Evolutionary conservation across 2,113 vertebrate genomes (phyloP), one percentile per base, ranked within the genome.

Genomic region (Marmota flaviventris): DNA sequence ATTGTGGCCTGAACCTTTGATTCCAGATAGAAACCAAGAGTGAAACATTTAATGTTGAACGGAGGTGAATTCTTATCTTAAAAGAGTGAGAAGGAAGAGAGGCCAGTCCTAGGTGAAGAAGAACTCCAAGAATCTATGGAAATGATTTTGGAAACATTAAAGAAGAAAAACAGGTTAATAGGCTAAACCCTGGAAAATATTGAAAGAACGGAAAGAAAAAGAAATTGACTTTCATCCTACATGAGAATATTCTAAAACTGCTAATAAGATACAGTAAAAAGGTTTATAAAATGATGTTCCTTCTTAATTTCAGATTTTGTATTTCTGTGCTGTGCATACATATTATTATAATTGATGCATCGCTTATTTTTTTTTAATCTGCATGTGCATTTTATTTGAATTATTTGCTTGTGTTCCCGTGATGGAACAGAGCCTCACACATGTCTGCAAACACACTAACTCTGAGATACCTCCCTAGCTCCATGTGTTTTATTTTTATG

Each of bases 111-210:
- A 70, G 25, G 37, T 69, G 45, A 70, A 53, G 51, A 53, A 53
- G 51, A 53, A 53, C 51, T 17, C 51, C 51, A 53, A 53, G 51
- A 53, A 86, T 69, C 20, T 76, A 32, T 69, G 73, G 87, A 67
- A 70, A 76, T 34, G 51, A 53, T 53, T 91, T 88, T 51, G 51
- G 61, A 84, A 91, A 78, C 29, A n/a, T 93, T n/a, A 63, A 77
- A 77, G 42, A 39, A 72, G 56, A 22, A 34, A 81, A 67, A 75
- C 14, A 20, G 24, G 14, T 86, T n/a, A 82, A 29, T 29, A 87
- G 22, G 12, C 63, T 53, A 53, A 94, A 32, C 18, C 83, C n/a
- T n/a, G 9, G 53, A 92, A 92, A 72, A 4, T 34, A 76, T 14
- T 77, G 8, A 95, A 67, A 79, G n/a, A 22, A 24, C 8, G 20